These are phyloP conservation scores for Lasioglossum oenotherae DNA, from an alignment of 2,888 invertebrate species.

Conservation along the genomic window DNA sequence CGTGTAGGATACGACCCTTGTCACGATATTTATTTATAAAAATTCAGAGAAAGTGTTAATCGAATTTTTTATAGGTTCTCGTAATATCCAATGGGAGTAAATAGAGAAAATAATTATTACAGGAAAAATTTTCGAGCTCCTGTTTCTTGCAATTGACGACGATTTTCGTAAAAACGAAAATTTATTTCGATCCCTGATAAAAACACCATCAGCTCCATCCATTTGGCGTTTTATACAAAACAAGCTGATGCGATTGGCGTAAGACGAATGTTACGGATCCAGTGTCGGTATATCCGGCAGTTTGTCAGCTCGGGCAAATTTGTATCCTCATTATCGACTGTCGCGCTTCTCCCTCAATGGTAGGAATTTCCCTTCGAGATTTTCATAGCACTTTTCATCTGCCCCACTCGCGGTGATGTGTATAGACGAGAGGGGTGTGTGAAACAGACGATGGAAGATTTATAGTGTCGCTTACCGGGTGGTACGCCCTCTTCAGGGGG, in stretches of 20 bases:
- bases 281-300: neutral
- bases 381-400: slow-evolving; percentile 15
- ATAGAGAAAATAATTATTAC: too few relatives aligned
- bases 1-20: neutral
- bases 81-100: neutral
- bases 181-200: neutral
- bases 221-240: neutral
- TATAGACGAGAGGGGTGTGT: neutral
- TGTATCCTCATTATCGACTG: slow-evolving; percentile 34
- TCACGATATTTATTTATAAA: neutral
- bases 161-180: too few relatives aligned
- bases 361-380: slow-evolving; percentile 6
- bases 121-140: too few relatives aligned
- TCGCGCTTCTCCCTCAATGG: neutral
- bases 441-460: slow-evolving; percentile 51
- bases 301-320: slow-evolving; percentile 40
- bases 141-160: too few relatives aligned
- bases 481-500: slow-evolving; percentile 38
- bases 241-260: neutral
- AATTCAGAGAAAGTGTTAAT: neutral
- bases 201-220: neutral
- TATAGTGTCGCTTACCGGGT: slow-evolving; percentile 40
- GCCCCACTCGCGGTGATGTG: slow-evolving; percentile 11
- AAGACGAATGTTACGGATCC: neutral
- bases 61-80: neutral